phyloP scores from a whole-genome alignment of 30 jellyfish, hydroid and myxozoan genomes.

The Sanderia malayensis region DNA sequence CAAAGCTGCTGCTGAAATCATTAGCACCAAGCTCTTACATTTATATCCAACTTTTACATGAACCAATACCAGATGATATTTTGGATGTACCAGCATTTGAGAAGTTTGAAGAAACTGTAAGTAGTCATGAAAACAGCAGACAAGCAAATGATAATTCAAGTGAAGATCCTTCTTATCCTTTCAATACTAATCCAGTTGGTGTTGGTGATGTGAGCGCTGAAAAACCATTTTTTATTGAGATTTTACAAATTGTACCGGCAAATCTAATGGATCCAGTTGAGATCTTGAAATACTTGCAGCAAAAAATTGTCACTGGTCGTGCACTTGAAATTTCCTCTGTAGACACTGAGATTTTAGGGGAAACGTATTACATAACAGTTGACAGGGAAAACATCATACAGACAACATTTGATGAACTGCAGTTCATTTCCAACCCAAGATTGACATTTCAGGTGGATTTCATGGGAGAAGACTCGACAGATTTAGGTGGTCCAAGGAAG shows the following conservation, averaged over 20 bases:
- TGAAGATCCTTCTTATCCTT: background rate
- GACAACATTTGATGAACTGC: constrained; percentile 36
- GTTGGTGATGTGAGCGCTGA: background rate
- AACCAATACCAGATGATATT: background rate
- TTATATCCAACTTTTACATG: background rate
- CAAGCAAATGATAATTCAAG: background rate
- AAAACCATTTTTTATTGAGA: background rate
- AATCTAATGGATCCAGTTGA: constrained; percentile 13
- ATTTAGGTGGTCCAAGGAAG: constrained; percentile 39
- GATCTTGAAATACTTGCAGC: background rate
- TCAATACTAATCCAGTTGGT: background rate
- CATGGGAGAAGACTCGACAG: constrained; percentile 36
- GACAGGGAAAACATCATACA: constrained; percentile 23
- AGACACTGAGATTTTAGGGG: constrained; percentile 16
- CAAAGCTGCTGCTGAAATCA: background rate
- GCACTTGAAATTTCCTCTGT: background rate
- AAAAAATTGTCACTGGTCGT: constrained; percentile 8
- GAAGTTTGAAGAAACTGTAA: background rate
- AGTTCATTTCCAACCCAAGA: background rate
- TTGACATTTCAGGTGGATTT: constrained; percentile 32
- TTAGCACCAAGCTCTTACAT: background rate
- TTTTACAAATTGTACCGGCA: background rate
- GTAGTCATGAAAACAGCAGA: background rate
- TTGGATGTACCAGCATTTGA: background rate
- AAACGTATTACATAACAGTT: constrained; percentile 17